Conservation (phyloP, 2,888 invertebrate genomes). For the Cataglyphis cursor region DNA sequence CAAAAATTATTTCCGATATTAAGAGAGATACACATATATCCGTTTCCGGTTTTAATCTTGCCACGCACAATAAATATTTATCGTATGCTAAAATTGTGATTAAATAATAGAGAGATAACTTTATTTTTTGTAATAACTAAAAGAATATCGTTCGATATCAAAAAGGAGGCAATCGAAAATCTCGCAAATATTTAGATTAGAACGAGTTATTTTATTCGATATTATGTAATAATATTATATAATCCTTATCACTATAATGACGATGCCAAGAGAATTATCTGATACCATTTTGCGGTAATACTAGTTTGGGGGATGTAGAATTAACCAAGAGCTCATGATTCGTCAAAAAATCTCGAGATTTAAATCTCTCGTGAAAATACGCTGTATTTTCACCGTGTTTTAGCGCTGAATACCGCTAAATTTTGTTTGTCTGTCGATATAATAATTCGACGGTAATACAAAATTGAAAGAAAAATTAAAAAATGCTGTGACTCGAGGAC, state of each 20-base stretch:
- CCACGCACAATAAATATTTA: conserved; percentile 41
- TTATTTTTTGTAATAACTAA: neutral
- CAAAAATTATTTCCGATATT: conserved; percentile 25
- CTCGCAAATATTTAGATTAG: neutral
- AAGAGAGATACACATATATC: neutral
- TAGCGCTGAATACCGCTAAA: conserved; percentile 17
- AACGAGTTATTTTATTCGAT: conserved; percentile 5
- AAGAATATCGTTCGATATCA: conserved; percentile 5
- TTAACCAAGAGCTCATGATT: conserved; percentile 16
- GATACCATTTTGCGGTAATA: conserved; percentile 2
- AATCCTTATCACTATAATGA: neutral
- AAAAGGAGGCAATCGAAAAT: conserved; percentile 10
- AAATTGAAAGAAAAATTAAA: neutral
- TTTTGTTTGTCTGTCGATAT: neutral
- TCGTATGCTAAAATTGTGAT: neutral
- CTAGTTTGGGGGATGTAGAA: conserved; percentile 42
- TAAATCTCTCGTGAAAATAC: conserved; percentile 20
- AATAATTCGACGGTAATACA: neutral
- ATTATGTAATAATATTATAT: neutral
- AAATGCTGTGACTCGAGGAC: neutral
- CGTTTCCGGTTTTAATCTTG: conserved; percentile 38
- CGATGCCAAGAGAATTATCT: neutral
- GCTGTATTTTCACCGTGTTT: conserved; percentile 19
- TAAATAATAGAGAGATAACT: neutral
- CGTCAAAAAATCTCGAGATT: neutral